phyloP scores from a whole-genome alignment of 2,888 invertebrate species.

The Acheta domesticus region DNA sequence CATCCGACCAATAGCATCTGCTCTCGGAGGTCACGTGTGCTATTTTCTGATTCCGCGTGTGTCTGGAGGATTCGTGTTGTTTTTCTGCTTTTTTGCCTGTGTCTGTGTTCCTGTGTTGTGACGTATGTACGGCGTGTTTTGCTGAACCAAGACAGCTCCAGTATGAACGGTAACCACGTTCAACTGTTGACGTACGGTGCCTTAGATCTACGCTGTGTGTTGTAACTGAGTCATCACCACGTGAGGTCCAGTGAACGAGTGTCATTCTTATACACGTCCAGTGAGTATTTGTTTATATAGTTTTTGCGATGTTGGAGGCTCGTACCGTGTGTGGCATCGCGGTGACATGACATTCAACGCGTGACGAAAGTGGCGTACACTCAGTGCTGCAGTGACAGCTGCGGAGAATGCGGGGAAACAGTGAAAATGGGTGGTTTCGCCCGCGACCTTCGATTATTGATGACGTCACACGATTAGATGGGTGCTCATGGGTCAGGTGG shows the following conservation, averaged over 20 bases:
- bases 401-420: not conserved
- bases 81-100: not conserved
- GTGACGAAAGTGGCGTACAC: not conserved
- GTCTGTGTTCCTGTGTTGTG: not conserved
- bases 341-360: not conserved
- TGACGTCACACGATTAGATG: slow-evolving; percentile 30
- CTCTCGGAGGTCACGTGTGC: slow-evolving; percentile 34
- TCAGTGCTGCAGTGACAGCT: slow-evolving; percentile 5
- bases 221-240: not conserved
- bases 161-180: not conserved
- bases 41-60: slow-evolving; percentile 30
- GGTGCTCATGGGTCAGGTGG: slow-evolving; percentile 22
- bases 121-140: not conserved
- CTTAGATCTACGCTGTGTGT: not conserved
- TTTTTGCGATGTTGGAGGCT: not conserved
- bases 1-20: slow-evolving; percentile 33
- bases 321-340: too few species aligned
- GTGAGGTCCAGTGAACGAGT: not conserved
- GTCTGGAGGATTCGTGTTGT: not conserved
- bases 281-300: not conserved
- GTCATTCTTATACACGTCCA: not conserved
- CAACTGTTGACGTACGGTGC: not conserved
- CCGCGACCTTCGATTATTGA: slow-evolving; percentile 27
- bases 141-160: not conserved
- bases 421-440: slow-evolving; percentile 22